phyloP scores from a whole-genome alignment of 2,888 invertebrate species.

The Cephus pygmeus region DNA sequence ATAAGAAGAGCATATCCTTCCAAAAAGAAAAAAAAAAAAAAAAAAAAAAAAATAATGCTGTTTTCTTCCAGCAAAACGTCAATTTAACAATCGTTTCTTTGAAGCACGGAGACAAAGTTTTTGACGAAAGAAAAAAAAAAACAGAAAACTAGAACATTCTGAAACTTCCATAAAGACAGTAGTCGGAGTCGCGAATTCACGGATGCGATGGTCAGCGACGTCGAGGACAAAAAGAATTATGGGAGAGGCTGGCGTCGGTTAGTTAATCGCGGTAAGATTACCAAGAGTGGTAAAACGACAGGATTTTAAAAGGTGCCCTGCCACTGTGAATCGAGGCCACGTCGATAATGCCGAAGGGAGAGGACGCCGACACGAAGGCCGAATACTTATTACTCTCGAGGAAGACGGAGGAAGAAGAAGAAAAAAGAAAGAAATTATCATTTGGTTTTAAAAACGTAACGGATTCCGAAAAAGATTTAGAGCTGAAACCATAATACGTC shows the following conservation, averaged over 20 bases:
- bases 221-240: constrained; percentile 9
- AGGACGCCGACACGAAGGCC: not conserved
- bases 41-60: too few species aligned
- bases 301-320: not conserved
- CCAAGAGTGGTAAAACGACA: not conserved
- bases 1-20: not conserved
- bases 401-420: not conserved
- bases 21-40: not conserved
- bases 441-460: not conserved
- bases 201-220: not conserved
- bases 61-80: not conserved
- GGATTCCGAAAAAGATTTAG: not conserved
- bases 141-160: not conserved
- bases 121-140: not conserved
- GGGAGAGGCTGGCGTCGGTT: not conserved
- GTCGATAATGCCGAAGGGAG: constrained; percentile 7
- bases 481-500: not conserved
- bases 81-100: not conserved
- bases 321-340: not conserved
- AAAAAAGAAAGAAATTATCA: constrained; percentile 2
- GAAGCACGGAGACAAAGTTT: not conserved
- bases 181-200: not conserved
- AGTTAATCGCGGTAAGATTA: not conserved
- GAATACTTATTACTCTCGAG: not conserved
- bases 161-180: not conserved